Base-by-base conservation (phyloP, 2,113 vertebrate genomes). In the Dasyprocta punctata region DNA sequence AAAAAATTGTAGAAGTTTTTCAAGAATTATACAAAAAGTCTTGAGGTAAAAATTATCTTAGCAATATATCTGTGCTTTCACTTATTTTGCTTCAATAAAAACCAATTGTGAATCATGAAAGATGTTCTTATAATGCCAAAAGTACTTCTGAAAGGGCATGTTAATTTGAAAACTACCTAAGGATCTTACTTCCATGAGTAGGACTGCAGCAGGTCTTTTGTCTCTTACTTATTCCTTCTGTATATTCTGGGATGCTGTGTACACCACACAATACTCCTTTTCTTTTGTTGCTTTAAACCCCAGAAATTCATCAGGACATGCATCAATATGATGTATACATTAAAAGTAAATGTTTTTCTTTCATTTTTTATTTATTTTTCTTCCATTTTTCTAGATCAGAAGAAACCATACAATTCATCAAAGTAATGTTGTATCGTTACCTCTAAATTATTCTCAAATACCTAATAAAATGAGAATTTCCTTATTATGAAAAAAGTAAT, bases 81-180 rank as follows among this genome's bases (percentile, higher is more conserved):
- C 92, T 98, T 98, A 98, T 98, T 98, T 98, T 98, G 97, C 97
- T 98, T 95, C 97, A 98, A 98, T 98, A 97, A 98, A 98, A 98
- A 98, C 75, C 91, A 97, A 61, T 97, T 98, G 95, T 97, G 98
- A 98, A 97, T 98, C 88, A 97, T 98, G 95, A 98, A 98, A 98
- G 89, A 98, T 98, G 94, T 98, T 98, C 97, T 97, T 94, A 98
- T 98, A 98, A 98, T 98, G 96, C 94, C 97, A 98, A 98, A 96
- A 98, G 98, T 89, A 28, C 7, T 44, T 85, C 94, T 97, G 93
- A 96, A 95, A 89, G 95, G 89, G 97, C 94, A 98, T 98, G 98
- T 98, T 98, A 98, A 98, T 98, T 98, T 98, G 97, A 98, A 98
- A 98, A 94, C 83, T 67, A 96, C 91, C 92, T 92, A 97, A 92